phyloP scores from a whole-genome alignment of 2,888 invertebrate genomes.

The Chromoteleia sp. region DNA sequence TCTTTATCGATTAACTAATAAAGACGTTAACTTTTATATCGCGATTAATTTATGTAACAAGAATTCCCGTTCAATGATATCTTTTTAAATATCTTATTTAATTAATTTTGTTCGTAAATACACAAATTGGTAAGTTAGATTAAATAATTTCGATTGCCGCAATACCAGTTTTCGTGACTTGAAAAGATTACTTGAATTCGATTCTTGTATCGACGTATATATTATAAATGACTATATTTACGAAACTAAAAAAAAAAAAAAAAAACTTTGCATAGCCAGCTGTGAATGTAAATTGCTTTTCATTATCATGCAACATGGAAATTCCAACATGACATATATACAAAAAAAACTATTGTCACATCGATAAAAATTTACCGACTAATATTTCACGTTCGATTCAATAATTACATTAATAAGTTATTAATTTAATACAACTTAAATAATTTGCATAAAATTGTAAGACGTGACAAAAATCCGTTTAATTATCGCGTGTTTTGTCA shows the following conservation, averaged over 20 bases:
- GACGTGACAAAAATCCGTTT: no score
- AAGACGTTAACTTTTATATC: no score
- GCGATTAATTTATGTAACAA: no score
- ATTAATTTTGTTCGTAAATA: background rate
- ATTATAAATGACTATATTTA: slow-evolving; percentile 27
- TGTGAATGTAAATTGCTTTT: slow-evolving; percentile 37
- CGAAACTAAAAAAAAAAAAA: slow-evolving; percentile 24
- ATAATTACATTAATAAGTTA: background rate
- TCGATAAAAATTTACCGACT: slow-evolving; percentile 5
- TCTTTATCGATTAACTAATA: no score
- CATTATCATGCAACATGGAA: slow-evolving; percentile 34
- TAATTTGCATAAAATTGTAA: slow-evolving; percentile 4
- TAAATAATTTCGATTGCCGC: background rate
- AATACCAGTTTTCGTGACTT: background rate
- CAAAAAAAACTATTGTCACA: slow-evolving; percentile 19
- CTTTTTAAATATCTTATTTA: no score
- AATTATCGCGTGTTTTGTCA: no score
- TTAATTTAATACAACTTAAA: background rate
- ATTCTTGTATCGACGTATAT: slow-evolving; percentile 7
- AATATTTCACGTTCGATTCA: background rate
- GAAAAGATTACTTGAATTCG: slow-evolving; percentile 6
- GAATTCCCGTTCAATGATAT: no score
- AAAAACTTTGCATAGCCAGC: slow-evolving; percentile 15
- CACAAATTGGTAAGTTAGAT: background rate
- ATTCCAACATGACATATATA: slow-evolving; percentile 11